Evolutionary conservation across 2,888 invertebrate genomes (phyloP), one percentile per base, ranked within the genome.

Genomic region (Parasteatoda lunata): DNA sequence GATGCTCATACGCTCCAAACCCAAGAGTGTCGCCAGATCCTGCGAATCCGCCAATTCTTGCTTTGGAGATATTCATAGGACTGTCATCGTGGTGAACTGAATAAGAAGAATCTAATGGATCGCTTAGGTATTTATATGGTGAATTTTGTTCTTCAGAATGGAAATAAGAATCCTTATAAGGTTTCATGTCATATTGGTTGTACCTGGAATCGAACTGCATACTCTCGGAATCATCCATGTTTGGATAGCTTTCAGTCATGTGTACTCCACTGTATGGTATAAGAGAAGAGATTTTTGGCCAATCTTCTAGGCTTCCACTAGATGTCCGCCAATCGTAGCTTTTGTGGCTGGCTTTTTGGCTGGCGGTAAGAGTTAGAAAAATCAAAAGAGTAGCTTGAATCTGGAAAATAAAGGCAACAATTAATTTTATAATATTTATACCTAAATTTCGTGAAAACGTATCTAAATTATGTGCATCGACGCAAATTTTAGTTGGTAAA

Each of bases 1-100:
- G 80, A 15, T 70, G 76, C 45, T 87, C 86, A 47, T 87, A 88
- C 2, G 83, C 88, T 11, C 88, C 88, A 54, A 68, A 83, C 54
- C 83, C 83, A 54, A 65, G 77, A 48, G 81, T 79, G 48, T 83
- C 88, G 3, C 88, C 88, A 15, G 83, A 64, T 4, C 88, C 88
- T n/a, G 78, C 88, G 68, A 83, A 88, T 9, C 88, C 88, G 4
- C 88, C 88, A 11, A 81, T 76, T 51, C 72, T 76, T 54, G 47
- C 86, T 3, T 45, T 71, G 9, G 86, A 81, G 48, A 87, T 77
- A 54, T 87, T 87, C 59, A 87, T 64, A 7, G 69, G 51, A 9
- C 8, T 13, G 7, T n/a, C n/a, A n/a, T 49, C 49, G 3, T 66
- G 51, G 13, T 52, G 51, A n/a, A 48, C n/a, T 15, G 9, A 77